phyloP scores from a whole-genome alignment of 2,113 vertebrate genomes.

The Pteruthius melanotis region DNA sequence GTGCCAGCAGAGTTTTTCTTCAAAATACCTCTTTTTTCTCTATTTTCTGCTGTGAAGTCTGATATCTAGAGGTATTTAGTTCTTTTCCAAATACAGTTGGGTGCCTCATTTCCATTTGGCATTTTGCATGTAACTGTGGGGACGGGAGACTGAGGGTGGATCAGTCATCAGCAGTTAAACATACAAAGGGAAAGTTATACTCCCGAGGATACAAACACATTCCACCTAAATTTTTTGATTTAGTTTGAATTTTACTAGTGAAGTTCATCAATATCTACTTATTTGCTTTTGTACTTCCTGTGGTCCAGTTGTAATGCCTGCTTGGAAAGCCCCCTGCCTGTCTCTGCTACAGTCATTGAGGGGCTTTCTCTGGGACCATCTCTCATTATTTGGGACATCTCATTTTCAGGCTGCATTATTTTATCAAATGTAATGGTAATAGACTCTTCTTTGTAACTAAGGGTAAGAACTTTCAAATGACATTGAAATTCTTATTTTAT shows the following conservation, averaged over 20 bases:
- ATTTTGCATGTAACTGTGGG: neutral
- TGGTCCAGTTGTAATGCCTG: neutral
- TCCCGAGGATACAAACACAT: neutral
- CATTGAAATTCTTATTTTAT: neutral
- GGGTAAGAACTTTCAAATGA: neutral
- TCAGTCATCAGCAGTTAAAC: neutral
- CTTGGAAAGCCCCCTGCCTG: neutral
- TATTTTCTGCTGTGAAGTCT: neutral
- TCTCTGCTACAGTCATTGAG: neutral
- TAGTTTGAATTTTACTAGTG: neutral
- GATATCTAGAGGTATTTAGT: neutral
- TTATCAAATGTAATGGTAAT: neutral
- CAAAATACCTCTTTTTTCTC: neutral
- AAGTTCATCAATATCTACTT: neutral
- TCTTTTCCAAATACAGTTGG: neutral
- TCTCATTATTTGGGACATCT: neutral
- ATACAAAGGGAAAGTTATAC: neutral
- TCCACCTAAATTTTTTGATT: accelerated
- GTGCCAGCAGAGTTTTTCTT: neutral
- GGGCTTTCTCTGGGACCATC: neutral
- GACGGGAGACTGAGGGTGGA: neutral
- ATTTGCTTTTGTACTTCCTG: neutral
- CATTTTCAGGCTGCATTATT: neutral
- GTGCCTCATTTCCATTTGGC: neutral
- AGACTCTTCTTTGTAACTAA: neutral